A percentile compares a stretch with the other conserved stretches of the same genome.
phyloP scores from a whole-genome alignment of 1,140 invertebrate genomes.

The Zaprionus ghesquierei region DNA sequence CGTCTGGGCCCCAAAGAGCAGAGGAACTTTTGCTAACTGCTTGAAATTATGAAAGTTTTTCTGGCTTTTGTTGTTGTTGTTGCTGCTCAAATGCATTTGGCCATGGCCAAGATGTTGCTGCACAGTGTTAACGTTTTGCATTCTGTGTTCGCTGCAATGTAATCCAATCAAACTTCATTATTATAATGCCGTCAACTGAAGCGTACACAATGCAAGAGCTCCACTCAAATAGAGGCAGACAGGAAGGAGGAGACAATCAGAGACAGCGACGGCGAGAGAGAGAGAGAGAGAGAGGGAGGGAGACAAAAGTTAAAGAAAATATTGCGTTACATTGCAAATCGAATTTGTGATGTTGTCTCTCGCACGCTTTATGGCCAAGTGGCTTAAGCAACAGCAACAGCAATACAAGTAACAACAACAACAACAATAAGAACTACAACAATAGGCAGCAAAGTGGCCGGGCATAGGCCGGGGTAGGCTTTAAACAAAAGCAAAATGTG shows the following conservation, averaged over 20 bases:
- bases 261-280: slow-evolving; percentile 1
- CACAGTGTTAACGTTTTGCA: slow-evolving; percentile 78
- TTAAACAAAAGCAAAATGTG: slow-evolving; percentile 73
- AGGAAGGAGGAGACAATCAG: slow-evolving; percentile 8
- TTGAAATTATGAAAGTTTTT: slow-evolving; percentile 78
- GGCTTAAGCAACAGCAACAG: slow-evolving; percentile 37
- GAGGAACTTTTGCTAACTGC: slow-evolving; percentile 65
- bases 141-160: slow-evolving; percentile 75
- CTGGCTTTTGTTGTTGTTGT: background rate
- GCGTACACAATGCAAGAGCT: slow-evolving; percentile 58
- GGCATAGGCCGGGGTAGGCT: slow-evolving; percentile 30
- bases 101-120: slow-evolving; percentile 49
- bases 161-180: slow-evolving; percentile 80
- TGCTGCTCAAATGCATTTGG: slow-evolving; percentile 54
- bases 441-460: slow-evolving; percentile 11
- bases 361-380: slow-evolving; percentile 43
- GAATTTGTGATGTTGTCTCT: slow-evolving; percentile 64
- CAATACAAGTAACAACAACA: slow-evolving; percentile 12
- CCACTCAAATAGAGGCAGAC: background rate
- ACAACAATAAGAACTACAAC: slow-evolving; percentile 38
- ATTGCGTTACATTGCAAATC: slow-evolving; percentile 73
- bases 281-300: slow-evolving; percentile 4
- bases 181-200: slow-evolving; percentile 77
- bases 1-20: slow-evolving; percentile 21
- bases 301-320: slow-evolving; percentile 63